Conservation (phyloP, 2,888 invertebrate genomes). For the Hemaris fuciformis region DNA sequence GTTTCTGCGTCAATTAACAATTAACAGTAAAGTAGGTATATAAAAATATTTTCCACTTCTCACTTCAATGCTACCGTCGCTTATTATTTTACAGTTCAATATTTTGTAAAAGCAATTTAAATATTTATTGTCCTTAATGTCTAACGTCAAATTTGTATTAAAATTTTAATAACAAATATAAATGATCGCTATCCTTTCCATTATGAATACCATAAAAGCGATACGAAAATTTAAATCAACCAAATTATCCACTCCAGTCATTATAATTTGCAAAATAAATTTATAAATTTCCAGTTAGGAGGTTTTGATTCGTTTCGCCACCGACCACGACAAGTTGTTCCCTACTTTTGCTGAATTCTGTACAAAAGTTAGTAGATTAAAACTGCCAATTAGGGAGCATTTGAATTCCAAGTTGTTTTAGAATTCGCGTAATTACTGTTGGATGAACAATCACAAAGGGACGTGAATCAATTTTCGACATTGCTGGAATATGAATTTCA, state of each 20-base stretch:
- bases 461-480: constrained; percentile 37
- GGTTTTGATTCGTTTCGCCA: constrained; percentile 71
- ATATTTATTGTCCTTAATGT: neutral
- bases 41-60: neutral
- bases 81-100: neutral
- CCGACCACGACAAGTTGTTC: constrained; percentile 75
- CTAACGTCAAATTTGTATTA: neutral
- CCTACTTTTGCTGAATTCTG: constrained; percentile 73
- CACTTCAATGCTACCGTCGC: neutral
- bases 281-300: constrained; percentile 69
- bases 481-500: neutral
- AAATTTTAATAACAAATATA: constrained; percentile 36
- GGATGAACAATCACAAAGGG: constrained; percentile 69
- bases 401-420: constrained; percentile 78
- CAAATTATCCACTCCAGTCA: constrained; percentile 58
- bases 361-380: constrained; percentile 80
- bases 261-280: constrained; percentile 68
- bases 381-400: constrained; percentile 79
- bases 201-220: constrained; percentile 44
- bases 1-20: no score
- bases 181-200: constrained; percentile 18
- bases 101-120: neutral
- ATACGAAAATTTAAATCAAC: constrained; percentile 54
- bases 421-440: constrained; percentile 77
- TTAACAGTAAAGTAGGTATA: neutral